Conservation (phyloP, 2,113 vertebrate species). For the Python bivittatus region DNA sequence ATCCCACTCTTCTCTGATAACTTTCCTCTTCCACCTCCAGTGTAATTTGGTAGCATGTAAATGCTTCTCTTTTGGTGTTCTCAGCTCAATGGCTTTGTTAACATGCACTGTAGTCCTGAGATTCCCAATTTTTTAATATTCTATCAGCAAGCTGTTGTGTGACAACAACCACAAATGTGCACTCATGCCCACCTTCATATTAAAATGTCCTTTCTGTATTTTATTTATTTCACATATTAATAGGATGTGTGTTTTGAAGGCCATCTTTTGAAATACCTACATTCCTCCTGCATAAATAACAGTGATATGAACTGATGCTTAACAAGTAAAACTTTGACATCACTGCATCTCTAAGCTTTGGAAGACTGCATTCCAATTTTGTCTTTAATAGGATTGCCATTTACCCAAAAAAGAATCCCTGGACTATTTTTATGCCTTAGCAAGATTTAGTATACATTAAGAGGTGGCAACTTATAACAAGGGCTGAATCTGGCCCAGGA, state of each 20-base stretch:
- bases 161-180: conserved; percentile 4
- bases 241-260: neutral
- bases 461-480: neutral
- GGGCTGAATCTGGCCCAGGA: neutral
- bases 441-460: neutral
- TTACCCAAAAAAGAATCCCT: neutral
- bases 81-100: neutral
- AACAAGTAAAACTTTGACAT: neutral
- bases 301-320: neutral
- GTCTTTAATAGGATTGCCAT: neutral
- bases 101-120: neutral
- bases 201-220: conserved; percentile 4
- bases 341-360: neutral
- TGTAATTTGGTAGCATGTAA: conserved; percentile 2
- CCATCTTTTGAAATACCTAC: neutral
- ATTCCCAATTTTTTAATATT: conserved; percentile 14
- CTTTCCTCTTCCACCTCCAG: neutral
- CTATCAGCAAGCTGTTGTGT: conserved; percentile 5
- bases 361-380: neutral
- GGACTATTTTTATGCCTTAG: neutral
- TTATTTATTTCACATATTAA: neutral
- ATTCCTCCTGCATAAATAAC: neutral
- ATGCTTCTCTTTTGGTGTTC: neutral
- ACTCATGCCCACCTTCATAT: neutral
- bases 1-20: neutral